Base-by-base conservation (phyloP, 2,797 vertebrate species). In the Rhinophrynus dorsalis region DNA sequence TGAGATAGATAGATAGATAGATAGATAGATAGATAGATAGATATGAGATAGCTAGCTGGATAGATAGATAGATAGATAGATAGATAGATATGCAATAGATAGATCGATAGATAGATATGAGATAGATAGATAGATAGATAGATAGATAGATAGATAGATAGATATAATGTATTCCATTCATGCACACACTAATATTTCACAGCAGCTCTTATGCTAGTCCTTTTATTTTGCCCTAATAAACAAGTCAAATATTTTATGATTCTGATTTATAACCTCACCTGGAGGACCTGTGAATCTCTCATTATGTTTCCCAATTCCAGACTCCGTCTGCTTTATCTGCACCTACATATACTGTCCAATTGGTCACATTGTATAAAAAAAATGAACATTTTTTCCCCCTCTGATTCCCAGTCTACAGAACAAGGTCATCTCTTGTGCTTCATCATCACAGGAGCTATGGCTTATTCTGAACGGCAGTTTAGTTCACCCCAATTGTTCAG, bases 301-400 rank as follows among this genome's bases (percentile, higher is more conserved):
- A 13, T 30, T 8, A 29, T 18, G 4, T 5, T 2, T 30, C 40
- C 7, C 23, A 2, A 13, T 9, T 52, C 50, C 50, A 30, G n/a
- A 30, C 50, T 13, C 26, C 21, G 1, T 50, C 13, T 26, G 5
- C n/a, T 52, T 52, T 3, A 1, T 2, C 12, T 52, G 15, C 17
- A 8, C 27, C 24, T n/a, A 26, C 47, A 6, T 50, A 35, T 5
- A 7, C 33, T 6, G 33, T 27, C 13, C 1, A n/a, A 51, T 51
- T 51, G 12, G 29, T 15, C 56, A 59, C 12, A n/a, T 40, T 59
- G 56, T 15, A n/a, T n/a, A 26, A 33, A 58, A 59, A 40, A 52
- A 17, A 52, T 27, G 10, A 15, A 5, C 10, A 4, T 30, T 30
- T 17, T 3, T 12, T 26, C 23, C 27, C 47, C 47, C 2, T 23